Base-by-base conservation (phyloP, 1,140 invertebrate species). In the Lucilia sericata region DNA sequence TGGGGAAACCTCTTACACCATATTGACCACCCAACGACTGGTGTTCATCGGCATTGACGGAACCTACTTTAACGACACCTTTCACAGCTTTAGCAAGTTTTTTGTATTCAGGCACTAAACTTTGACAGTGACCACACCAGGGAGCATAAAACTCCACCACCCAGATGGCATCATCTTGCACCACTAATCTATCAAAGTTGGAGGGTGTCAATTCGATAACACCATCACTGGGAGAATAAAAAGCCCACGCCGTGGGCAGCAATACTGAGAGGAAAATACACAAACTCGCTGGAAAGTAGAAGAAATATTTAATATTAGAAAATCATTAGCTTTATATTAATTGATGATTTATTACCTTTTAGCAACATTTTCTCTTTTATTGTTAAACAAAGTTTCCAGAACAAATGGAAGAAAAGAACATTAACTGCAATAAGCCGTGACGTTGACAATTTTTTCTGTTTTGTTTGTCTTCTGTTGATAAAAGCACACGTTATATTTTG, bases 61-160 rank as follows among this genome's bases (percentile, higher is more conserved):
- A 97, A 70, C 97, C 98, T 75, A 99, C 96, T 94, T 99, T 99
- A 0, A 97, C 95, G 21, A 99, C 92, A 84, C 98, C 98, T 95
- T 97, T 98, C 0, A 98, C 91, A 0, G 96, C 97, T 86, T 93
- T 95, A 9, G 97, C 97, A 70, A 96, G 94, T 93, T 98, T 98
- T 83, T 95, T 94, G 91, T 98, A 98, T 91, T 98, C 97, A 0
- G 97, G 96, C 51, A 95, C 96, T 36, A 98, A 91, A 80, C 93
- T 93, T 88, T 97, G 94, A 90, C 97, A 97, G 88, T 97, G 96
- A 36, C 96, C 96, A 91, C 96, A 98, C 97, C 97, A 99, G 1
- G 97, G 97, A 0, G 97, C 97, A 92, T 94, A 99, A 91, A 98
- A 99, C 90, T 91, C 90, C 30, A 99, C 96, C 76, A 99, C 92